Base-by-base conservation (phyloP, 2,888 invertebrate genomes). In the Synanthedon myopaeformis region DNA sequence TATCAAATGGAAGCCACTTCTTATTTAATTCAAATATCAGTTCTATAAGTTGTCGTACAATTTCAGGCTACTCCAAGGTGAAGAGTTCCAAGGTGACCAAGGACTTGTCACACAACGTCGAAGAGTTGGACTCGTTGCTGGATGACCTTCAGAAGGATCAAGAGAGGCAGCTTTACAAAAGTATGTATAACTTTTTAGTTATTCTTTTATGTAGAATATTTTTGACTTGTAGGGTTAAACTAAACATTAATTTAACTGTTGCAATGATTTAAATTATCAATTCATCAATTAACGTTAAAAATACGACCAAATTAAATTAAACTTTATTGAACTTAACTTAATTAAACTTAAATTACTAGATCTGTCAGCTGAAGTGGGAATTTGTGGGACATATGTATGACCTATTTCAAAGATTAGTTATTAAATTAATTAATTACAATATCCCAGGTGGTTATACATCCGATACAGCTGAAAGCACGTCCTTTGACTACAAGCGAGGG, bases 51-150 rank as follows among this genome's bases (percentile, higher is more conserved):
- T 28, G 8, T 28, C 28, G 28, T 8, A 8, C 28, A 14, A 11
- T 60, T 65, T 1, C 67, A 85, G 85, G 76, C 0, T 86, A 87
- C 61, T 79, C 84, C 4, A 84, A 82, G 58, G 79, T 86, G 49
- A 84, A 78, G 58, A 79, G 71, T 54, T 70, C 80, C 0, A 84
- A 82, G 58, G 82, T 70, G 55, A 84, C 82, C 10, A 85, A 83
- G 57, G 88, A 87, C 42, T 67, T 88, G 61, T 75, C 81, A 3
- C 89, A 92, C 67, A 93, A 93, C 68, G 92, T 93, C 51, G 93
- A 92, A 64, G 93, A 94, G 72, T 76, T 94, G 67, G 94, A 94
- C 72, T 92, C 92, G 0, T 79, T 94, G 52, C 83, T 94, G 53
- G 93, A 93, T 62, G 94, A 94, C 72, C 79, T 94, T 64, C 92